Conservation (phyloP, 2,797 vertebrate genomes). For the Sebastes kiyomatsui region DNA sequence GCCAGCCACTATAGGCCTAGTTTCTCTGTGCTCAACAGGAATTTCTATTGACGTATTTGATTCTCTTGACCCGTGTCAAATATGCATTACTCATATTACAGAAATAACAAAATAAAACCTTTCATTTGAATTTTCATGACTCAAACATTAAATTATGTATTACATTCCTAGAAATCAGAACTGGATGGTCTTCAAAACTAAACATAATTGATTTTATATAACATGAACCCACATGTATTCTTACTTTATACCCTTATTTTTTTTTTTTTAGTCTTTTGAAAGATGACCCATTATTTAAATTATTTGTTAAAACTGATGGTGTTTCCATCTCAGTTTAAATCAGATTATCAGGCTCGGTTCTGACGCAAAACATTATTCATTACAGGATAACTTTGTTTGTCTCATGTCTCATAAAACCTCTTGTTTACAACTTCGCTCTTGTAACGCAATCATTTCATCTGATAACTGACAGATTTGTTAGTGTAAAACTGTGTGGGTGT, state of each 20-base stretch:
- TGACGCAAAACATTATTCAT: neutral
- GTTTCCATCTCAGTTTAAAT: neutral
- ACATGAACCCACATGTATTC: neutral
- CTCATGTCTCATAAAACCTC: constrained; percentile 13
- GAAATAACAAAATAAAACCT: neutral
- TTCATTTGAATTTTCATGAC: neutral
- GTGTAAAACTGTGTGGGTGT: neutral
- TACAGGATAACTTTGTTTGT: neutral
- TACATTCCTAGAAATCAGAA: neutral
- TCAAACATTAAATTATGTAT: neutral
- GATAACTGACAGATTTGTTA: constrained; percentile 28
- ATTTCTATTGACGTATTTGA: constrained; percentile 32
- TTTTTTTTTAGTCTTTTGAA: neutral
- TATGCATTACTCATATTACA: constrained; percentile 6
- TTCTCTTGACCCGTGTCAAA: constrained; percentile 23
- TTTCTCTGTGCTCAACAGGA: constrained; percentile 31
- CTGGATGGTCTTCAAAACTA: neutral
- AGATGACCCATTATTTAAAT: neutral
- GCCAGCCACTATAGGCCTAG: constrained; percentile 22
- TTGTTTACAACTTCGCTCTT: constrained; percentile 6
- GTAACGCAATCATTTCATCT: constrained; percentile 18
- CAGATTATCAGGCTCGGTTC: neutral
- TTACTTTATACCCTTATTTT: neutral
- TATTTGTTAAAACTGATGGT: neutral
- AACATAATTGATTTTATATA: neutral